phyloP scores from a whole-genome alignment of 2,113 vertebrate genomes.

The Daubentonia madagascariensis region DNA sequence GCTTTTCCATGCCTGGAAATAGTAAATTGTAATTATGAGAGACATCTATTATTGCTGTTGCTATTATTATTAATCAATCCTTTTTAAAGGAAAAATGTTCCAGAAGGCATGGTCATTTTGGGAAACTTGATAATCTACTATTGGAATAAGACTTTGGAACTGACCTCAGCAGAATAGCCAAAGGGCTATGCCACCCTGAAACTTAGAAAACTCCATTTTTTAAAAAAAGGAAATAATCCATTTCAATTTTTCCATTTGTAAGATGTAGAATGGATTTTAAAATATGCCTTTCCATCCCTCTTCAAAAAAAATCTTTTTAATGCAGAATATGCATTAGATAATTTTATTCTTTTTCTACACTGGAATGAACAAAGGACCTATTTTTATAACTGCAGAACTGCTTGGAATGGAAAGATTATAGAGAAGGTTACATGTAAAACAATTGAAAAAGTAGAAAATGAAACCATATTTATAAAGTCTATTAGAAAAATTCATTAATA shows the following conservation, averaged over 20 bases:
- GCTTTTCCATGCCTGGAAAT: background rate
- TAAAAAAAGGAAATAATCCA: background rate
- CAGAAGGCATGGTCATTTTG: background rate
- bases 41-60: background rate
- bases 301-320: background rate
- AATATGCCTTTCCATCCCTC: background rate
- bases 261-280: conserved; percentile 25
- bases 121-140: background rate
- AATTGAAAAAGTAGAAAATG: background rate
- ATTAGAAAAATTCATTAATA: conserved; percentile 41
- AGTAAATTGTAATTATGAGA: background rate
- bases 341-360: background rate
- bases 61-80: background rate
- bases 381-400: background rate
- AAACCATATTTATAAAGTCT: conserved; percentile 16
- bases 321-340: background rate
- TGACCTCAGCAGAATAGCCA: background rate
- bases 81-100: background rate
- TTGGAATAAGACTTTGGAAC: background rate
- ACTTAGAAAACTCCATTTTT: background rate
- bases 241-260: conserved; percentile 8
- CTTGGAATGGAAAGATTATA: background rate
- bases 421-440: conserved; percentile 3
- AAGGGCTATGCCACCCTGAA: background rate
- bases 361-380: background rate